phyloP scores from a whole-genome alignment of 2,888 invertebrate species.

The Tribolium freemani region DNA sequence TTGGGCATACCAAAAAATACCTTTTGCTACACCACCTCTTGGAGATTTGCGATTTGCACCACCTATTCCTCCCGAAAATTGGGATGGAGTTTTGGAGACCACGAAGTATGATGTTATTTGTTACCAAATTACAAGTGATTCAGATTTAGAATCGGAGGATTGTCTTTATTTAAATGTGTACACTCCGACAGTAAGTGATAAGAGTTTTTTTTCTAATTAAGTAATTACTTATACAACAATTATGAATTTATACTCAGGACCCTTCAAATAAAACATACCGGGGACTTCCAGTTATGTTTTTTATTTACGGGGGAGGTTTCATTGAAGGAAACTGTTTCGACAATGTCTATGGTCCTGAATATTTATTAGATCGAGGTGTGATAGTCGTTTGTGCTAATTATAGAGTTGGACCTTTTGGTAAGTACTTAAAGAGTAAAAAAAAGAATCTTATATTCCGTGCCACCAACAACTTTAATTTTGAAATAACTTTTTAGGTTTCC shows the following conservation, averaged over 20 bases:
- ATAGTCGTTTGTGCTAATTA: slow-evolving; percentile 51
- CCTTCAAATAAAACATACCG: neutral
- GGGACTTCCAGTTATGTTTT: slow-evolving; percentile 1
- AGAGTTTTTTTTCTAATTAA: no score
- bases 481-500: neutral
- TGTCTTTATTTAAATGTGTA: slow-evolving; percentile 19
- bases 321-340: slow-evolving; percentile 4
- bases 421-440: neutral
- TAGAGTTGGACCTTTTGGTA: slow-evolving; percentile 50
- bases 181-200: slow-evolving; percentile 5
- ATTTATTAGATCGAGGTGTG: slow-evolving; percentile 49
- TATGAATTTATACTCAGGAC: neutral
- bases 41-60: neutral
- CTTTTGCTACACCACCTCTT: slow-evolving; percentile 7
- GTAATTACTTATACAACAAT: no score
- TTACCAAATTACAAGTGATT: neutral
- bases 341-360: slow-evolving; percentile 41
- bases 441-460: no score
- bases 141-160: slow-evolving; percentile 5
- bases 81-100: neutral
- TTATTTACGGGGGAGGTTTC: slow-evolving; percentile 18
- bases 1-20: slow-evolving; percentile 17
- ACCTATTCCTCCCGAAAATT: neutral
- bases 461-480: neutral
- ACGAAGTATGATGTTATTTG: neutral